Base-by-base conservation (phyloP, 2,888 invertebrate genomes). In the Therioaphis trifolii region DNA sequence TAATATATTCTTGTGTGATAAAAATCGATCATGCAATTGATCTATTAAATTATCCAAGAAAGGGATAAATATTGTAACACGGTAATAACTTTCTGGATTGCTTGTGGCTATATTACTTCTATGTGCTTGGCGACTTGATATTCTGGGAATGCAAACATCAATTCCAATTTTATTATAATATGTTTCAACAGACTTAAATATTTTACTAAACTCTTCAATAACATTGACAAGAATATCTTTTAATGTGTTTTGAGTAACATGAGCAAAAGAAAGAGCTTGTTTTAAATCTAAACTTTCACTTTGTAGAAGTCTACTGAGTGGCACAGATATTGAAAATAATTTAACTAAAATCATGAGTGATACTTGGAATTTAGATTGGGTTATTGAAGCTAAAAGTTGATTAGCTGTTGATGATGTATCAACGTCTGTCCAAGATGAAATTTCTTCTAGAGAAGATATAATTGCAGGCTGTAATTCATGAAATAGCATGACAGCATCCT, bases 401-500 rank as follows among this genome's bases (percentile, higher is more conserved):
- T 29, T 35, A 21, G 72, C 72, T 12, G 52, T 74, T 18, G 63
- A 84, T 68, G 74, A 84, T 15, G 69, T 29, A 74, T 85, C 82
- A 55, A 15, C 61, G 27, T 79, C 72, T 58, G 55, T 58, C 84
- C 71, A 79, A 1, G 14, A 40, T 40, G 43, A 52, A 27, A 84
- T 80, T 46, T 84, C 55, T 74, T 84, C 80, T 27, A 84, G 63
- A 24, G 84, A 15, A 75, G 21, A 29, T 27, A 58, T 40, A 21
- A 76, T 68, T 43, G 85, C 76, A 49, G 75, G 5, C 9, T 43
- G 55, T 66, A 85, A 58, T 61, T 84, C 82, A 27, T 69, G 69
- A 43, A 63, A 76, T 9, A 85, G 61, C 21, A 82, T 40, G 40
- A 84, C 79, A n/a, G 72, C 80, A 40, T 84, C 84, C 52, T 84